Conservation (phyloP, 2,888 invertebrate species). For the Fragum whitleyi region DNA sequence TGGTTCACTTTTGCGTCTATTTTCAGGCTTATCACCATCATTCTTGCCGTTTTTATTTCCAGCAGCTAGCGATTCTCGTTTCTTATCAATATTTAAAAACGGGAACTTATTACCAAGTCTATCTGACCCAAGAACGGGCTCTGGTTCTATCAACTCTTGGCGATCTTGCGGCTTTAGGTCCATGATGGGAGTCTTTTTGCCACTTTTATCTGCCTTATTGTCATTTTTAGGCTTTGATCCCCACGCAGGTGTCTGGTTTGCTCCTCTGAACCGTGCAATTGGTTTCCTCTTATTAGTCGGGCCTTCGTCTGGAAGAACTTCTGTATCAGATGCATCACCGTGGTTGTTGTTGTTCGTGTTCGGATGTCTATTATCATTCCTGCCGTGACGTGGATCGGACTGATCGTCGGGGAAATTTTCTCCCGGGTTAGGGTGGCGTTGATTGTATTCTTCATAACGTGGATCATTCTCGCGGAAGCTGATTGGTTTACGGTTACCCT, state of each 20-base stretch:
- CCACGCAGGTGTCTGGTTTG: conserved; percentile 11
- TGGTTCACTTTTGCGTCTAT: conserved; percentile 37
- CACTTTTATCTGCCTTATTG: conserved; percentile 9
- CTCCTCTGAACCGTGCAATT: not conserved
- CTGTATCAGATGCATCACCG: conserved; percentile 13
- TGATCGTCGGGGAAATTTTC: not conserved
- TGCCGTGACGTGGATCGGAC: not conserved
- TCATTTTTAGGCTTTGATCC: not conserved
- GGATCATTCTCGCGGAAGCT: conserved; percentile 23
- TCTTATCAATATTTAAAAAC: conserved; percentile 32
- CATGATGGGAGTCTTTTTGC: conserved; percentile 45
- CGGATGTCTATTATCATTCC: not conserved
- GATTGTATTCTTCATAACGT: not conserved
- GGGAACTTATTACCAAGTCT: conserved; percentile 52
- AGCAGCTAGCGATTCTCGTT: not conserved
- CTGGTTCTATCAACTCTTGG: conserved; percentile 42
- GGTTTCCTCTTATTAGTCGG: conserved; percentile 3
- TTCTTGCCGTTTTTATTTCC: not conserved
- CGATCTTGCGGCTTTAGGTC: conserved; percentile 20
- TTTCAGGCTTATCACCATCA: not conserved
- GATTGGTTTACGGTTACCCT: conserved; percentile 14
- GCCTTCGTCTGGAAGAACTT: conserved; percentile 14
- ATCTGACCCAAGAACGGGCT: conserved; percentile 42
- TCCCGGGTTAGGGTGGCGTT: not conserved
- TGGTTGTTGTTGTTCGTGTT: not conserved